Evolutionary conservation across 2,888 invertebrate species (phyloP).

Genomic region (Linnaemya vulpina): DNA sequence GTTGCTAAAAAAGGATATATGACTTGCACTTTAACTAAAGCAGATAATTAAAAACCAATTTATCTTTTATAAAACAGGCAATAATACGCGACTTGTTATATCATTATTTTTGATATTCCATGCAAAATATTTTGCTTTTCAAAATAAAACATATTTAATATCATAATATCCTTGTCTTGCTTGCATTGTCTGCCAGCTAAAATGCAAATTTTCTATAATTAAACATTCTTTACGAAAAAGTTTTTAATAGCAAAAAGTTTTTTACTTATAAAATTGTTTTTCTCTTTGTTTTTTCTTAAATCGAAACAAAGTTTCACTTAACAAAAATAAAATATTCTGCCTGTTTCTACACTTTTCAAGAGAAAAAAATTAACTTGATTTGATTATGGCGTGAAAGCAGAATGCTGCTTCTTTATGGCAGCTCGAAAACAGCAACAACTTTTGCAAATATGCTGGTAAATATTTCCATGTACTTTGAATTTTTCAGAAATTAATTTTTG

Average conservation of each 20-base stretch:
- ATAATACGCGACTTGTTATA: not conserved
- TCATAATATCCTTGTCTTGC: not conserved
- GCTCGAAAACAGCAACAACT: not conserved
- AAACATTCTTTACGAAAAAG: not conserved
- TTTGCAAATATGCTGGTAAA: not conserved
- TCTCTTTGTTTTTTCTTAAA: not conserved
- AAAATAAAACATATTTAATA: not conserved
- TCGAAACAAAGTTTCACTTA: slow-evolving; percentile 23
- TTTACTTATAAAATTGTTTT: not conserved
- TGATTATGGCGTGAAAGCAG: slow-evolving; percentile 5
- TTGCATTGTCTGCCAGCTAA: not conserved
- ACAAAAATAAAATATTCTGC: not conserved
- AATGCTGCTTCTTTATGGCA: not conserved
- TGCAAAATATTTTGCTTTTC: not conserved
- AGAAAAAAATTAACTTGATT: slow-evolving; percentile 15
- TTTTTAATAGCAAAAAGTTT: not conserved
- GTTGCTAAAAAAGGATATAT: slow-evolving; percentile 20
- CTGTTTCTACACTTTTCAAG: not conserved
- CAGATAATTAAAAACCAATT: not conserved
- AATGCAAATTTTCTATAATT: not conserved
- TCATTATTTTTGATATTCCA: not conserved
- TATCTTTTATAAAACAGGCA: not conserved
- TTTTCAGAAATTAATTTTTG: slow-evolving; percentile 25
- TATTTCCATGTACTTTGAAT: slow-evolving; percentile 37
- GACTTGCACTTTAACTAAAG: not conserved